These are phyloP conservation scores for Suricata suricatta DNA, from an alignment of 2,113 vertebrate species.

Conservation along the genomic window DNA sequence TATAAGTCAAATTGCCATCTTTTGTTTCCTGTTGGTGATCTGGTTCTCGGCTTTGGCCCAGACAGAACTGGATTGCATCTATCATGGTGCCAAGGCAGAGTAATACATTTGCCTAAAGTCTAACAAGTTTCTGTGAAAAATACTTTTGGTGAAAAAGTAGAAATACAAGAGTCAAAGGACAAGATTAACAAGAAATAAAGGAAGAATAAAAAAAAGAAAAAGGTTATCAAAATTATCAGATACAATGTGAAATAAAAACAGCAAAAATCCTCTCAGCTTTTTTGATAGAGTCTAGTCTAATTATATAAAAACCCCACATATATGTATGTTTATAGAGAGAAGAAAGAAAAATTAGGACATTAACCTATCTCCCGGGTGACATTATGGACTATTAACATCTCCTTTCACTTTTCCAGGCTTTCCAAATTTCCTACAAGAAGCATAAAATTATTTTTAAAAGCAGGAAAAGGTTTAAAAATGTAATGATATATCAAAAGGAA, in stretches of 20 bases:
- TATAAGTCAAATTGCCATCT: background rate
- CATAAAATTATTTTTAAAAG: constrained; percentile 11
- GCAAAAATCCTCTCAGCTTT: background rate
- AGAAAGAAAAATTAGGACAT: background rate
- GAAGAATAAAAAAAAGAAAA: background rate
- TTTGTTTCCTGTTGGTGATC: background rate
- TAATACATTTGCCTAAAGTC: background rate
- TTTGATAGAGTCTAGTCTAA: background rate
- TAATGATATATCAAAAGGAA: background rate
- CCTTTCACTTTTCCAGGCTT: background rate
- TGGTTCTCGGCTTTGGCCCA: background rate
- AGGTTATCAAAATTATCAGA: background rate
- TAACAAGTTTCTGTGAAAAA: background rate
- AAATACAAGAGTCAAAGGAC: background rate
- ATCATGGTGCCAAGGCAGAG: background rate
- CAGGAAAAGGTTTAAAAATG: constrained; percentile 1
- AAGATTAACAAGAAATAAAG: background rate
- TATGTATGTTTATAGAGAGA: background rate
- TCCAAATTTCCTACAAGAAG: constrained; percentile 25
- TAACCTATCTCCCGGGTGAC: background rate
- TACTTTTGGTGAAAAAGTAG: constrained; percentile 6
- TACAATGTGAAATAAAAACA: constrained; percentile 20
- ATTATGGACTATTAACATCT: constrained; percentile 1
- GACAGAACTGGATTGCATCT: background rate
- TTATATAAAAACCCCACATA: background rate